Conservation (phyloP, 1,140 invertebrate species). For the Zaprionus capensis region DNA sequence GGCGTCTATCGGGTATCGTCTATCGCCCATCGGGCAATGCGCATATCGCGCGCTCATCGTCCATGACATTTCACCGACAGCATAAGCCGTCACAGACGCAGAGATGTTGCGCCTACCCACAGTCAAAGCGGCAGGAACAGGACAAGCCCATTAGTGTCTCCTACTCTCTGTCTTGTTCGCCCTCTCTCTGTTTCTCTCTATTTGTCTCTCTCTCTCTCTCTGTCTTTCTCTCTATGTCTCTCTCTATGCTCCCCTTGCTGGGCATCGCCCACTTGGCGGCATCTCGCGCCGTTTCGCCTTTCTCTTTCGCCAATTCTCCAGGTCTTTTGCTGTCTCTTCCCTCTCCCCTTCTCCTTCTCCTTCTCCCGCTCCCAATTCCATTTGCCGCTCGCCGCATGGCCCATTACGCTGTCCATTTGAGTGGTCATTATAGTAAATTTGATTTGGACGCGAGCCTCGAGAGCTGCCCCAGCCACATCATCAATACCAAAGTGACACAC, state of each 20-base stretch:
- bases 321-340: not conserved
- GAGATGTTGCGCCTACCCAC: conserved; percentile 2
- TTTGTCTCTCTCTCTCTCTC: not conserved
- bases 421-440: conserved; percentile 79
- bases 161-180: not conserved
- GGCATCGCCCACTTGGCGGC: conserved; percentile 46
- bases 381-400: conserved; percentile 47
- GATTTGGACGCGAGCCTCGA: conserved; percentile 69
- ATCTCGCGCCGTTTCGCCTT: conserved; percentile 27
- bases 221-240: not conserved
- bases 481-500: conserved; percentile 70
- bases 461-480: conserved; percentile 62
- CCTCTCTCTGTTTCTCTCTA: not conserved
- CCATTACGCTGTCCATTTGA: conserved; percentile 78
- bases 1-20: not conserved
- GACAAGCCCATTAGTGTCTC: conserved; percentile 26
- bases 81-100: not conserved
- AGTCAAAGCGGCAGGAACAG: conserved; percentile 13
- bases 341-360: not conserved
- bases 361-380: not conserved
- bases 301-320: conserved; percentile 19
- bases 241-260: not conserved
- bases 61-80: conserved; percentile 8
- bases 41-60: conserved; percentile 3
- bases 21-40: conserved; percentile 1